Conservation (phyloP, 2,113 vertebrate species). For the Mustela nigripes region DNA sequence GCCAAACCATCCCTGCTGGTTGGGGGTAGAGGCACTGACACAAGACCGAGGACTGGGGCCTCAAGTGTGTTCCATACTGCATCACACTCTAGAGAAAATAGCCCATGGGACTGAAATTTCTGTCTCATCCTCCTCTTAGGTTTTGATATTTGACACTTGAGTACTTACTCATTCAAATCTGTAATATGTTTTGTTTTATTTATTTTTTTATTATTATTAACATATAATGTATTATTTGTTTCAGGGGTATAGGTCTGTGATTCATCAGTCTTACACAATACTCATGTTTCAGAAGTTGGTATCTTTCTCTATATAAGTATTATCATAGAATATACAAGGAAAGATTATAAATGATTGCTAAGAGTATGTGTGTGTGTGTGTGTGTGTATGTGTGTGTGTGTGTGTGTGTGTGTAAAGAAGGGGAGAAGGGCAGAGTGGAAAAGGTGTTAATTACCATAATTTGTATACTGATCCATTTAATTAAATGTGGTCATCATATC, state of each 20-base stretch:
- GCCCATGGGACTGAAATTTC: background rate
- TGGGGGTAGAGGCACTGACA: background rate
- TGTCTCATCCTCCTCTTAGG: background rate
- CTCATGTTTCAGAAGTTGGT: background rate
- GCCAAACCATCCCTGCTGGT: background rate
- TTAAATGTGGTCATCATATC: background rate
- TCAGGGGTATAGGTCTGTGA: too few relatives aligned
- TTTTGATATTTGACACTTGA: background rate
- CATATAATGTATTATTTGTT: too few relatives aligned
- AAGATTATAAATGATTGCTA: background rate
- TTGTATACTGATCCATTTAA: background rate
- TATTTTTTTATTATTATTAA: too few relatives aligned
- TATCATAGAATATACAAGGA: background rate
- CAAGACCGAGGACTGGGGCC: background rate
- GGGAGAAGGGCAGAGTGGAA: background rate
- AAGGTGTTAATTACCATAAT: background rate
- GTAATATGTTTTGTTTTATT: background rate
- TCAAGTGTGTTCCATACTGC: background rate
- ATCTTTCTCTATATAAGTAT: conserved; percentile 23
- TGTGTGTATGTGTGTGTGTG: background rate
- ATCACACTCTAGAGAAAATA: background rate
- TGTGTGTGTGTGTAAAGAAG: background rate
- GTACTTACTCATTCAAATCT: background rate
- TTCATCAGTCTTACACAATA: too few relatives aligned
- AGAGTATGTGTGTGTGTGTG: too few relatives aligned